phyloP scores from a whole-genome alignment of 2,888 invertebrate species.

The Acholoe squamosa region DNA sequence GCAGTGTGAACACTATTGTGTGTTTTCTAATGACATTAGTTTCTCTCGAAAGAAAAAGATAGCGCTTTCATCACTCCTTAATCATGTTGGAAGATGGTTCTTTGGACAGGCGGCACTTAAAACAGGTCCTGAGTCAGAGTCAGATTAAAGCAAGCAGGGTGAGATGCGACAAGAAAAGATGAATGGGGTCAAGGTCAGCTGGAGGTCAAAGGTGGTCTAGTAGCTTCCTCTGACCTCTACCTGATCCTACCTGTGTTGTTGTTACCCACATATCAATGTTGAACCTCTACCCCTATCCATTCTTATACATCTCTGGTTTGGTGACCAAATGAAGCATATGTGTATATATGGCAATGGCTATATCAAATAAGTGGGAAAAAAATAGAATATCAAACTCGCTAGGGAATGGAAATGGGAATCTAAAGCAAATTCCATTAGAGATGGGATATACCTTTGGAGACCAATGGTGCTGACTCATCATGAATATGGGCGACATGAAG shows the following conservation, averaged over 20 bases:
- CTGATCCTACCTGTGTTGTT: constrained; percentile 34
- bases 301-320: not conserved
- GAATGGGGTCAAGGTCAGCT: constrained; percentile 37
- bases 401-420: not conserved
- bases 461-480: constrained; percentile 25
- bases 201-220: not conserved
- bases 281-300: not conserved
- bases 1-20: too few relatives aligned
- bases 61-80: constrained; percentile 20
- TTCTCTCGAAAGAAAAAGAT: not conserved
- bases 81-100: not conserved
- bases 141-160: not conserved
- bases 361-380: not conserved
- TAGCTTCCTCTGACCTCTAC: constrained; percentile 29
- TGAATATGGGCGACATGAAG: not conserved
- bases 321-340: not conserved
- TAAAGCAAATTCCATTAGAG: not conserved
- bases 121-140: not conserved
- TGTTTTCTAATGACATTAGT: not conserved
- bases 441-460: not conserved
- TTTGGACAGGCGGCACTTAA: not conserved
- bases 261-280: not conserved
- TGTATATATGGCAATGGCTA: too few relatives aligned
- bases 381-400: too few relatives aligned
- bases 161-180: constrained; percentile 7